Conservation (phyloP, 1,140 invertebrate species). For the Berghia stephanieae region DNA sequence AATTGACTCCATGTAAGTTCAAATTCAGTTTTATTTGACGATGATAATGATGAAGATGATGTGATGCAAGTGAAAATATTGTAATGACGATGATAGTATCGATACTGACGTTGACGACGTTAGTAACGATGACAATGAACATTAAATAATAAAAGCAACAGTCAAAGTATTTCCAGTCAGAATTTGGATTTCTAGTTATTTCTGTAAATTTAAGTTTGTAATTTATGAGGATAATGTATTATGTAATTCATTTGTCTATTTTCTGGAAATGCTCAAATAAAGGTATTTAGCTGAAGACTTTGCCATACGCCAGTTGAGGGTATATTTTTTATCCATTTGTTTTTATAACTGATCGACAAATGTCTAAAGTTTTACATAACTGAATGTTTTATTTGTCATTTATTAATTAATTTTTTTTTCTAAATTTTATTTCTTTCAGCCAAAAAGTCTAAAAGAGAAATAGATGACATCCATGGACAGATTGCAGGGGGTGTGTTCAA, state of each 20-base stretch:
- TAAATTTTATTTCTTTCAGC: slow-evolving; percentile 27
- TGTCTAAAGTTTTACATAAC: neutral
- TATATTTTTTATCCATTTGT: neutral
- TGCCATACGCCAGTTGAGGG: neutral
- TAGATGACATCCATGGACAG: slow-evolving; percentile 56
- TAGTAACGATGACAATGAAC: too few relatives aligned
- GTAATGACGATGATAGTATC: too few relatives aligned
- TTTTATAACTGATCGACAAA: too few relatives aligned
- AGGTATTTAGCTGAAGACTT: neutral
- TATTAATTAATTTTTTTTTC: neutral
- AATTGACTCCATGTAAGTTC: slow-evolving; percentile 45
- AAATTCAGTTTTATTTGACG: too few relatives aligned
- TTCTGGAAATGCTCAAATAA: neutral
- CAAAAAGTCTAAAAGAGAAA: slow-evolving; percentile 45
- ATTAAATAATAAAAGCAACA: neutral
- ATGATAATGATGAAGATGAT: neutral
- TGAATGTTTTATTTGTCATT: neutral
- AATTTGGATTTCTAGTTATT: too few relatives aligned
- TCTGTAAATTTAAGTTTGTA: too few relatives aligned
- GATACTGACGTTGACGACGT: too few relatives aligned
- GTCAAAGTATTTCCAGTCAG: too few relatives aligned
- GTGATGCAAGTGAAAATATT: neutral
- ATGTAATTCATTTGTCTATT: neutral
- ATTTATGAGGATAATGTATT: too few relatives aligned
- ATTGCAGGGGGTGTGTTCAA: slow-evolving; percentile 69